A percentile compares a stretch with the other conserved stretches of the same genome.
These are phyloP conservation scores for Hemibagrus guttatus DNA, from an alignment of 2,797 vertebrate genomes.

Conservation along the genomic window DNA sequence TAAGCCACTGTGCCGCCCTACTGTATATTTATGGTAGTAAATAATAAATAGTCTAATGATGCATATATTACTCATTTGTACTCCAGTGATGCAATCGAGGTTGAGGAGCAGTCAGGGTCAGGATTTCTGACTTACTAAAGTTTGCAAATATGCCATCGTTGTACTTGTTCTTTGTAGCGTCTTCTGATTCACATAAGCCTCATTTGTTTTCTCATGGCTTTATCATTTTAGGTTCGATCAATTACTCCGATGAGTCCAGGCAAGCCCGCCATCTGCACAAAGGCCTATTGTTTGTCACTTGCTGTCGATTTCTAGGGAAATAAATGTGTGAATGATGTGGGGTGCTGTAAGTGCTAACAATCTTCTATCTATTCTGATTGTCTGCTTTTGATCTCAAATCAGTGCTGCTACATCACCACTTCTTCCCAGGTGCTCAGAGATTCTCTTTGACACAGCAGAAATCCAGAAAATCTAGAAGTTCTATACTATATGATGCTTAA, in stretches of 20 bases:
- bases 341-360: not conserved
- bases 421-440: not conserved
- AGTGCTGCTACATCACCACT: not conserved
- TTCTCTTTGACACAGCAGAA: not conserved
- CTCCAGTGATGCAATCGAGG: too few relatives aligned
- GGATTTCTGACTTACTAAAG: too few relatives aligned
- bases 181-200: not conserved
- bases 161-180: not conserved
- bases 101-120: too few relatives aligned
- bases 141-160: not conserved
- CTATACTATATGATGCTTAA: not conserved
- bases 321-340: not conserved
- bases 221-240: not conserved
- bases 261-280: not conserved
- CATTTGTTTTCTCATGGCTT: not conserved
- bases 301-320: not conserved
- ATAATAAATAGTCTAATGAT: too few relatives aligned
- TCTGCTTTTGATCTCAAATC: constrained; percentile 1
- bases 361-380: constrained; percentile 8
- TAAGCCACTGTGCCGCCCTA: too few relatives aligned
- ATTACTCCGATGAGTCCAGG: not conserved
- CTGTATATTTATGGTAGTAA: too few relatives aligned
- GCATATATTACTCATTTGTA: too few relatives aligned
- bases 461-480: not conserved
- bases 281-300: constrained; percentile 24